Evolutionary conservation across 2,113 vertebrate species (phyloP).

Genomic region (Channa argus): DNA sequence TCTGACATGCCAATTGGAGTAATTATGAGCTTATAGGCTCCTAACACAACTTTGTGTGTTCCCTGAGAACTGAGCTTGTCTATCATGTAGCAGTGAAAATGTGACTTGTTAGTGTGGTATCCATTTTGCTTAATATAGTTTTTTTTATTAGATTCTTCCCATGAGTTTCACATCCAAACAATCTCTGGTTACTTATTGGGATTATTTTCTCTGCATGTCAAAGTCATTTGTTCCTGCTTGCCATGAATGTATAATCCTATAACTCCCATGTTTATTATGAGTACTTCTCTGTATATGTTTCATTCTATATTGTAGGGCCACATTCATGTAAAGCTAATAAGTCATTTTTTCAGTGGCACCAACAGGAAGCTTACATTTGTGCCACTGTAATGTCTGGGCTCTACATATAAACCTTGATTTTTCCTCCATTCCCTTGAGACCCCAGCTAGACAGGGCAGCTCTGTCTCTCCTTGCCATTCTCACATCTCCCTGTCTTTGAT

Average conservation of each 20-base stretch:
- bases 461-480: slow-evolving; percentile 58
- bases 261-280: slow-evolving; percentile 70
- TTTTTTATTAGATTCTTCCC: slow-evolving; percentile 26
- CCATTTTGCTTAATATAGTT: slow-evolving; percentile 23
- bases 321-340: slow-evolving; percentile 42
- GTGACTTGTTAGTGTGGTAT: slow-evolving; percentile 20
- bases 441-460: slow-evolving; percentile 49
- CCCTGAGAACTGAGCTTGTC: slow-evolving; percentile 48
- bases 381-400: slow-evolving; percentile 49
- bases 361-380: slow-evolving; percentile 48
- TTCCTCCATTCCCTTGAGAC: slow-evolving; percentile 51
- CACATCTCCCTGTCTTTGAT: slow-evolving; percentile 58
- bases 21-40: slow-evolving; percentile 79
- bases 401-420: slow-evolving; percentile 37
- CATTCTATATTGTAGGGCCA: slow-evolving; percentile 52
- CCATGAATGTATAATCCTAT: slow-evolving; percentile 25
- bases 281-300: slow-evolving; percentile 57
- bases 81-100: slow-evolving; percentile 32
- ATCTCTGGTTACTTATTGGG: slow-evolving; percentile 53
- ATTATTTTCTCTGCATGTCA: slow-evolving; percentile 32
- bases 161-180: slow-evolving; percentile 2
- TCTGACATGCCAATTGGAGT: slow-evolving; percentile 74
- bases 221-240: slow-evolving; percentile 43
- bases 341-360: slow-evolving; percentile 66
- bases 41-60: slow-evolving; percentile 72